Evolutionary conservation across 2,113 vertebrate species (phyloP), one percentile per base, ranked within the genome.

Genomic region (Solenodon paradoxus): DNA sequence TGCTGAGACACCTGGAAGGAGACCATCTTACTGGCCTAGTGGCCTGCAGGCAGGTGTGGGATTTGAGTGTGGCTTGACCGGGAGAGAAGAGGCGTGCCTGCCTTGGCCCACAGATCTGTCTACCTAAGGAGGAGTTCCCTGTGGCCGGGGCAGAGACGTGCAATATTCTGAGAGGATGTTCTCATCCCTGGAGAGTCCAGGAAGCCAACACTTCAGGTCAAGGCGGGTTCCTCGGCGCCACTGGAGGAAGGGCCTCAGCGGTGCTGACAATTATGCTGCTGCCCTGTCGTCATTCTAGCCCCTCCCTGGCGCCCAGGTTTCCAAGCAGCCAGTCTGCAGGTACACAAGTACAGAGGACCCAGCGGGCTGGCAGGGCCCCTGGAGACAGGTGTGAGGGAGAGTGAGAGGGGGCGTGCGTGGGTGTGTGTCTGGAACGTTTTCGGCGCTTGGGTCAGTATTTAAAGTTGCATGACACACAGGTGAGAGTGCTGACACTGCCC

Each of bases 251-350:
- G 2, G 35, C 7, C 38, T 84, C 13, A 26, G 82, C 47, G 24
- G 32, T 26, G 8, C 9, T 51, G 83, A 87, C 55, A 61, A 22
- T 49, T 42, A 38, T 5, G 16, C 30, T 1, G 45, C 30, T 28
- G 7, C 20, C 7, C 35, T 69, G 92, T 64, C n/a, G 0, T 82
- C 94, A 79, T 30, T 32, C 87, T n/a, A 17, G 82, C n/a, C 17
- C 40, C 24, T 92, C 75, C 90, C 95, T 72, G 24, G 42, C 82
- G 90, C 92, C 98, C 98, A 98, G 98, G 98, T 98, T 98, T 98
- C 98, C 95, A 98, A 96, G 98, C 98, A 97, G 97, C 3, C 42
- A 0, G 92, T 97, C 96, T 96, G 94, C 97, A 95, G 95, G 95
- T 93, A 96, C 97, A 96, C 97, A 98, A 97, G 96, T 97, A 77